A percentile compares a stretch with the other conserved stretches of the same genome.
Evolutionary conservation across 2,797 vertebrate genomes (phyloP).

Genomic region (Corythornis leucogaster): DNA sequence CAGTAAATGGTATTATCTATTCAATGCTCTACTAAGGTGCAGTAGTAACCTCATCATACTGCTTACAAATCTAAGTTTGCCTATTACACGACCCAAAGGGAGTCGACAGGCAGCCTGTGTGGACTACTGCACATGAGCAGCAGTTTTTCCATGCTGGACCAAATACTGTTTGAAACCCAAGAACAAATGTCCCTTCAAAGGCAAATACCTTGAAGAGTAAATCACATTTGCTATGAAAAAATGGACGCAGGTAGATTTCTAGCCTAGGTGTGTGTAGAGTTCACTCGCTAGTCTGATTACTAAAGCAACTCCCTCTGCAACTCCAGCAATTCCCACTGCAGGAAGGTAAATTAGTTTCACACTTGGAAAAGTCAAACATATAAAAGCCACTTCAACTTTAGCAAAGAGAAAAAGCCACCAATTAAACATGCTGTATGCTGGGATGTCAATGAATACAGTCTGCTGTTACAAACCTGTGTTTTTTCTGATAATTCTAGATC

Average conservation of each 20-base stretch:
- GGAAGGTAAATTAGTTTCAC: conserved; percentile 58
- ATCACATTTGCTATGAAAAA: background rate
- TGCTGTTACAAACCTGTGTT: conserved; percentile 77
- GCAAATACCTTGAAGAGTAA: conserved; percentile 36
- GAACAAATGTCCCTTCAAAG: conserved; percentile 49
- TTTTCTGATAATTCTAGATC: conserved; percentile 82
- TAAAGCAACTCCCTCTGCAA: conserved; percentile 61
- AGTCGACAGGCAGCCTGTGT: background rate
- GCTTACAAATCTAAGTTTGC: conserved; percentile 29
- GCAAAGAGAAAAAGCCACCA: conserved; percentile 79
- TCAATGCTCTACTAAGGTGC: conserved; percentile 2
- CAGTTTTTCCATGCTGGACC: conserved; percentile 36
- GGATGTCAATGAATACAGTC: conserved; percentile 73
- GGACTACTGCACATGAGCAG: background rate
- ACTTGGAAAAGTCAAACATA: conserved; percentile 36
- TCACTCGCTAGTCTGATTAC: background rate
- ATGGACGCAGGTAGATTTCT: conserved; percentile 17
- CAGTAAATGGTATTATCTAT: conserved; percentile 25
- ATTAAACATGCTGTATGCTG: conserved; percentile 73
- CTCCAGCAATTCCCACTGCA: conserved; percentile 54
- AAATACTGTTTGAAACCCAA: conserved; percentile 38
- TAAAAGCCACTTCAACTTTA: conserved; percentile 84
- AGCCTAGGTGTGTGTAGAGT: conserved; percentile 33
- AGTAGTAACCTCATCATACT: conserved; percentile 38
- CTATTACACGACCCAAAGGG: conserved; percentile 3